Evolutionary conservation across 2,888 invertebrate genomes (phyloP), one percentile per base, ranked within the genome.

Genomic region (Nemapogon koenigi): DNA sequence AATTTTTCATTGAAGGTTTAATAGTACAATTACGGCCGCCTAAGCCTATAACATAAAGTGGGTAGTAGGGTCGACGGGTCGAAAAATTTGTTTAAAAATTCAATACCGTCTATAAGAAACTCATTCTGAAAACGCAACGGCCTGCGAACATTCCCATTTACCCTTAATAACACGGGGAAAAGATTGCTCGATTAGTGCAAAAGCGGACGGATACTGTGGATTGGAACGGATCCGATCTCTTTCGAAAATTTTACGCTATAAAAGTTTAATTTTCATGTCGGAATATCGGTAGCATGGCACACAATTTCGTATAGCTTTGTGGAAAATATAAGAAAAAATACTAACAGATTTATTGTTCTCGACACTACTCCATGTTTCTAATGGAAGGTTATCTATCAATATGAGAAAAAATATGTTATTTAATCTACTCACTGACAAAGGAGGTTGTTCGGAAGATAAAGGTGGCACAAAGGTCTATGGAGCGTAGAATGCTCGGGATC

Each of bases 81-180:
- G 65, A 69, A 69, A 69, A 70, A 70, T 66, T 69, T 71, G 68
- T 70, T 75, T 71, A 73, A 75, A 73, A 72, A 75, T 73, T 73
- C 70, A 73, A 68, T 70, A 65, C 63, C 67, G 58, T 67, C 70
- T 69, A 69, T 70, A 70, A 71, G 68, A 62, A 70, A 67, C 64
- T 68, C 69, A 62, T 68, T 67, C 54, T 57, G 54, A 56, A 63
- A 68, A 71, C 68, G 70, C 69, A 72, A 70, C 67, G 70, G 66
- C 60, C 70, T 72, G 70, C 59, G 65, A 73, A 71, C 64, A 67
- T 68, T 66, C 67, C 69, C 69, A 66, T 73, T 73, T 67, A 57
- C 59, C 69, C 63, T 70, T 72, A 71, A 72, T 72, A 72, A 72
- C 69, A 68, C 65, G 64, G 59, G 64, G 16, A 33, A 70, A 62